Evolutionary conservation across 1,140 invertebrate species (phyloP).

Genomic region (Megalonaias nervosa): DNA sequence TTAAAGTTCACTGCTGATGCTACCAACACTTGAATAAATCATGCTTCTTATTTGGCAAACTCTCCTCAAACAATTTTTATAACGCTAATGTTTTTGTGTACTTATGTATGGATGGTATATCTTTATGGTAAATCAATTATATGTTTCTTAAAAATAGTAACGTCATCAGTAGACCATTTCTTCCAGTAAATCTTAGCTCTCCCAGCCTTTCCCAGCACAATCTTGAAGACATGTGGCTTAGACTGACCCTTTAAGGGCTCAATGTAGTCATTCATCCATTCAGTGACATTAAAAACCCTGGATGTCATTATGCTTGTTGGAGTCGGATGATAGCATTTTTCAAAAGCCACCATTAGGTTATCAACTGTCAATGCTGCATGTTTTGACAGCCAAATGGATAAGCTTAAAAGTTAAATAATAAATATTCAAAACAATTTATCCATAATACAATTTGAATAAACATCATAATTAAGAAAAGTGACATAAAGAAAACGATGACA

Average conservation of each 20-base stretch:
- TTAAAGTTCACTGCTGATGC: no score
- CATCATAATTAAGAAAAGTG: background rate
- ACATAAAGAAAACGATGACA: background rate
- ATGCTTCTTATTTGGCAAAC: no score
- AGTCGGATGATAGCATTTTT: slow-evolving; percentile 5
- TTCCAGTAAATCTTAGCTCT: background rate
- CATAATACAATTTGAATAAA: background rate
- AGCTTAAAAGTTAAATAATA: background rate
- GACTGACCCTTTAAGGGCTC: background rate
- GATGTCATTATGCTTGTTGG: background rate
- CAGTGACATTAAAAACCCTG: background rate
- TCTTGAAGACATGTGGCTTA: background rate
- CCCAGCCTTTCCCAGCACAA: background rate
- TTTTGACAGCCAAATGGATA: background rate
- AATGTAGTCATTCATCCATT: background rate
- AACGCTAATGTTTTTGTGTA: no score
- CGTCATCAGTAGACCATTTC: slow-evolving; percentile 1
- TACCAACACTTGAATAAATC: no score
- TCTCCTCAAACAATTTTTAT: no score
- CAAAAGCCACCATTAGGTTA: slow-evolving; percentile 9
- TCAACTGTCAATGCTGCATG: background rate
- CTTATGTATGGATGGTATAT: no score
- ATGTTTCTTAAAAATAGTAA: background rate
- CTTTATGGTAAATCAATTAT: no score
- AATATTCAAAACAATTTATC: background rate